phyloP scores from a whole-genome alignment of 2,797 vertebrate genomes.

The Gouania willdenowi region DNA sequence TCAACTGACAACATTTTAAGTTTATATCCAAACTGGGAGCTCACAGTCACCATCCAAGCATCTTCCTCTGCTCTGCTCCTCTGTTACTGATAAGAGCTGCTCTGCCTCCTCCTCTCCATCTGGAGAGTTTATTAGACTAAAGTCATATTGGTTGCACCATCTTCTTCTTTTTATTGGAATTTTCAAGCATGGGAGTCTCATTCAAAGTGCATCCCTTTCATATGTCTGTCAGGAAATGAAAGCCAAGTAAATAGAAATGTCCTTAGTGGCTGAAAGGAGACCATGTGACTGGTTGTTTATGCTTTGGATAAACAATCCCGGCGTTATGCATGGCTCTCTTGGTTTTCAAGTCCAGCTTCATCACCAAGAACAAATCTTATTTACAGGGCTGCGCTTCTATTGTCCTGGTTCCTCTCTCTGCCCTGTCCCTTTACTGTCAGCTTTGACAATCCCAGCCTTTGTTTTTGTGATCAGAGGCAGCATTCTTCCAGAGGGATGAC shows the following conservation, averaged over 20 bases:
- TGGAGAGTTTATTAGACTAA: conserved; percentile 10
- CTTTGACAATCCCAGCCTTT: conserved; percentile 74
- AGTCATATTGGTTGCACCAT: conserved; percentile 12
- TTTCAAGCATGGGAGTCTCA: conserved; percentile 9
- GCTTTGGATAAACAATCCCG: conserved; percentile 31
- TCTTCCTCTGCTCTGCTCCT: neutral
- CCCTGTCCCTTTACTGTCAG: conserved; percentile 50
- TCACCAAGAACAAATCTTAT: conserved; percentile 38
- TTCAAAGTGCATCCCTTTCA: conserved; percentile 39
- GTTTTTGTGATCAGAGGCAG: conserved; percentile 74
- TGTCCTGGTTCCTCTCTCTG: conserved; percentile 49
- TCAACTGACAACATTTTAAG: no score
- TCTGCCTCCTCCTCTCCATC: conserved; percentile 7
- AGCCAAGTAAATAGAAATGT: conserved; percentile 32
- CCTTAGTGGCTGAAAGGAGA: conserved; percentile 23
- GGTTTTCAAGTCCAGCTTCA: conserved; percentile 31
- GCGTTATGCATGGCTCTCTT: conserved; percentile 15
- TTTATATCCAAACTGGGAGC: no score
- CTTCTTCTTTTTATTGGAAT: conserved; percentile 9
- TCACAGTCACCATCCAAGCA: neutral
- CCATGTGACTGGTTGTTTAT: conserved; percentile 47
- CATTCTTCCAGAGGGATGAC: conserved; percentile 76
- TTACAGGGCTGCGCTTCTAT: conserved; percentile 52
- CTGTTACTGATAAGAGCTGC: conserved; percentile 5
- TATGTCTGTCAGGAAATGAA: conserved; percentile 41